Conservation (phyloP, 35 echinoderm and acorn worm species). For the Diadema setosum region DNA sequence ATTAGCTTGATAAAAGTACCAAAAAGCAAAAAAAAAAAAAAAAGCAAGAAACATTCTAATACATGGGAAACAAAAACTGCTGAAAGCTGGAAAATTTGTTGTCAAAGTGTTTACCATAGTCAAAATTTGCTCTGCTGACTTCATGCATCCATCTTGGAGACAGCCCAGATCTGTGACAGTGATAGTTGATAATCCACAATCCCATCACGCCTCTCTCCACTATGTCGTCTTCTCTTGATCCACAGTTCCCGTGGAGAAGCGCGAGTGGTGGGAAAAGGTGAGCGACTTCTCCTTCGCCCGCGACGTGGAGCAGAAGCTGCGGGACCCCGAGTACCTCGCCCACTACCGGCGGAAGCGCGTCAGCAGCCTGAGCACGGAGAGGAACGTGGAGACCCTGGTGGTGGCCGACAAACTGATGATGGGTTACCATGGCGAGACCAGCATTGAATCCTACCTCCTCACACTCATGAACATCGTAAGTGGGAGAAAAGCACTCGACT, state of each 20-base stretch:
- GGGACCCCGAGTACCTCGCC: neutral
- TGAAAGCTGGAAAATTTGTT: too few species aligned
- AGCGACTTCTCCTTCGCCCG: constrained; percentile 74
- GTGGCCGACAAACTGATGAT: constrained; percentile 91
- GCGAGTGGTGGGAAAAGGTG: constrained; percentile 61
- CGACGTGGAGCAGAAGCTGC: constrained; percentile 42
- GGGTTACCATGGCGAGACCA: constrained; percentile 66
- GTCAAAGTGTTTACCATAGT: too few species aligned
- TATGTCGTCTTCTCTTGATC: neutral
- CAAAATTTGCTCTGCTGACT: too few species aligned
- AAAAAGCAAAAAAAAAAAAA: too few species aligned
- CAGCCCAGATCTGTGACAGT: too few species aligned
- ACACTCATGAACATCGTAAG: constrained; percentile 99
- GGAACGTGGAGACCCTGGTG: constrained; percentile 86
- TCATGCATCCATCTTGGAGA: too few species aligned
- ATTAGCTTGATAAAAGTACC: too few species aligned
- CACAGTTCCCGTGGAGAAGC: neutral
- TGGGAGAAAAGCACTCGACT: too few species aligned
- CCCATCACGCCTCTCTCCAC: too few species aligned
- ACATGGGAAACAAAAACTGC: too few species aligned
- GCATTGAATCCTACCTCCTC: constrained; percentile 87
- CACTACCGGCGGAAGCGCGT: constrained; percentile 29
- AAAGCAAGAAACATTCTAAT: too few species aligned
- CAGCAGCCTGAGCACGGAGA: constrained; percentile 74
- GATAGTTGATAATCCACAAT: too few species aligned